A percentile compares a stretch with the other conserved stretches of the same genome.
Evolutionary conservation across 2,888 invertebrate genomes (phyloP).

Genomic region (Drosophila anomelani): DNA sequence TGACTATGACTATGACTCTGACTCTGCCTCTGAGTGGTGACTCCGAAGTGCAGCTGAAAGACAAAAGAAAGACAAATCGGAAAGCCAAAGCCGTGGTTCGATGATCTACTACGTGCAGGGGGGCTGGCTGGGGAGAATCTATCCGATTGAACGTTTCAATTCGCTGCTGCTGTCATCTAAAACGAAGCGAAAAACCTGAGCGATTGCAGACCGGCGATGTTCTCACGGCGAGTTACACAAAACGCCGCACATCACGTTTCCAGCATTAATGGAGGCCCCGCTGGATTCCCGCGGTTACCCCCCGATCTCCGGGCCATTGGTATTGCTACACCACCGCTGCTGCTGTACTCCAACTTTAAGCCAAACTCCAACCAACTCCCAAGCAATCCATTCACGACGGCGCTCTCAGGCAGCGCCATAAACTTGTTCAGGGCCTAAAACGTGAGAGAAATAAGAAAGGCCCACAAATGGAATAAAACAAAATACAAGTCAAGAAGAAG

Average conservation of each 20-base stretch:
- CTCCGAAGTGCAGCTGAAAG: slow-evolving; percentile 22
- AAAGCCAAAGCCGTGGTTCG: slow-evolving; percentile 31
- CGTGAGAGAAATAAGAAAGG: slow-evolving; percentile 81
- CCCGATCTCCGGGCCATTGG: no score
- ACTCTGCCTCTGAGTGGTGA: not conserved
- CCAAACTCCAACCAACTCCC: slow-evolving; percentile 14
- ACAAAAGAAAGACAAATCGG: slow-evolving; percentile 16
- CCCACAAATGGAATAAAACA: slow-evolving; percentile 56
- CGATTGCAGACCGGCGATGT: slow-evolving; percentile 65
- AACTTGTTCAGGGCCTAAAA: slow-evolving; percentile 62
- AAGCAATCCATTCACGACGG: slow-evolving; percentile 50
- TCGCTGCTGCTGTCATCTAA: slow-evolving; percentile 49
- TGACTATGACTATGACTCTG: not conserved
- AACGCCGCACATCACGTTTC: slow-evolving; percentile 78
- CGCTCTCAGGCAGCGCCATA: slow-evolving; percentile 64
- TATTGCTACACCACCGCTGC: slow-evolving; percentile 6
- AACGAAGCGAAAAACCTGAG: slow-evolving; percentile 58
- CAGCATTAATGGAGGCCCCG: slow-evolving; percentile 57
- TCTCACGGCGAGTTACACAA: slow-evolving; percentile 80
- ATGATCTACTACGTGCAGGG: slow-evolving; percentile 38
- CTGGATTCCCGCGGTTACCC: not conserved
- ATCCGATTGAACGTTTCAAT: slow-evolving; percentile 34
- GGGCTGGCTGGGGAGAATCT: not conserved
- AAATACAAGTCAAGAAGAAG: slow-evolving; percentile 44
- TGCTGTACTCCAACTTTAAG: slow-evolving; percentile 19